A percentile compares a stretch with the other conserved stretches of the same genome.
Conservation (phyloP, 2,888 invertebrate genomes). For the Allolobophora icterica region DNA sequence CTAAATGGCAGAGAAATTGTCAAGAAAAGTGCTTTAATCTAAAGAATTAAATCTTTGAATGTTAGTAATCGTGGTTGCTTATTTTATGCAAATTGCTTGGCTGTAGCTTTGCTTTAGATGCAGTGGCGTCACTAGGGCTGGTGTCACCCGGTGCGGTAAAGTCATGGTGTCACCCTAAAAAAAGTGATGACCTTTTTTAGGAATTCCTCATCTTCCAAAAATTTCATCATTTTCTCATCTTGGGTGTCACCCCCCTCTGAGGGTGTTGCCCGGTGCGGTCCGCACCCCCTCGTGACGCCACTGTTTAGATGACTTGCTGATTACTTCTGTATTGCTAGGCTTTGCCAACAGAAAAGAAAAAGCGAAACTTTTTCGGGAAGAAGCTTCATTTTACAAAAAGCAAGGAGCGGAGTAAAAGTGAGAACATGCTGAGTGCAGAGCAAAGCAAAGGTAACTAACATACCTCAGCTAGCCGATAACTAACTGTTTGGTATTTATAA, state of each 20-base stretch:
- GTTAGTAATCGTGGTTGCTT: background rate
- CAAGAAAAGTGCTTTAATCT: background rate
- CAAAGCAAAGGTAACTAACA: slow-evolving; percentile 30
- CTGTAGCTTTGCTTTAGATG: background rate
- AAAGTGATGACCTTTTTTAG: too few species aligned
- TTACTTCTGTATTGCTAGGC: slow-evolving; percentile 38
- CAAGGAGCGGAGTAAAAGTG: slow-evolving; percentile 92
- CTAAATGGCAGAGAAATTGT: background rate
- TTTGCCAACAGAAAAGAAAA: slow-evolving; percentile 73
- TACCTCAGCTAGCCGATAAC: background rate
- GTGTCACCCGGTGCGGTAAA: too few species aligned
- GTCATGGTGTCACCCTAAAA: too few species aligned
- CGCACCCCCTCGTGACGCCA: too few species aligned
- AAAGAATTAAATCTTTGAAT: background rate
- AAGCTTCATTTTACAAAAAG: slow-evolving; percentile 99
- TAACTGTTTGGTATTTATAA: too few species aligned
- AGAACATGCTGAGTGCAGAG: slow-evolving; percentile 93
- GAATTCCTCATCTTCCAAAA: too few species aligned
- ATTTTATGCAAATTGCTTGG: background rate
- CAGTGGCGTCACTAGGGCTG: too few species aligned
- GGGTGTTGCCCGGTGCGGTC: too few species aligned
- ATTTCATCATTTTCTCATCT: too few species aligned
- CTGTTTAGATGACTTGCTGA: background rate
- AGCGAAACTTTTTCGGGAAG: slow-evolving; percentile 96
- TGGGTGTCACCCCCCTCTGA: too few species aligned